Evolutionary conservation across 1,140 invertebrate species (phyloP).

Genomic region (Anagrus nilaparvatae): DNA sequence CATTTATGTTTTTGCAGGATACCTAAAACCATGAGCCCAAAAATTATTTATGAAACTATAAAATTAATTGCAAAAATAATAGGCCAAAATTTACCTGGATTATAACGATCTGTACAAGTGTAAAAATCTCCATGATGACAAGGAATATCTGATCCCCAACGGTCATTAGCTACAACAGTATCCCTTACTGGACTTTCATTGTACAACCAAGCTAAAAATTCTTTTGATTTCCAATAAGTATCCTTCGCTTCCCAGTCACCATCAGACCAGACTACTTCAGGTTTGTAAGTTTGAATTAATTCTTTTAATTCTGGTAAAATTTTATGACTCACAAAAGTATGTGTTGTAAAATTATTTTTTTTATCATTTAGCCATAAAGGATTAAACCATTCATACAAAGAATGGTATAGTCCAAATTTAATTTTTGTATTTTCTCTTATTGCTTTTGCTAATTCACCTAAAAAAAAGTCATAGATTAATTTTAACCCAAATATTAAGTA

Average conservation of each 20-base stretch:
- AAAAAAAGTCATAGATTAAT: no score
- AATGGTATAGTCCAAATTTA: slow-evolving; percentile 82
- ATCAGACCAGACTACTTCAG: slow-evolving; percentile 90
- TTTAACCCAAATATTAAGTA: no score
- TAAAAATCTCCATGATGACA: slow-evolving; percentile 86
- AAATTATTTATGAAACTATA: no score
- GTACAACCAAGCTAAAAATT: slow-evolving; percentile 86
- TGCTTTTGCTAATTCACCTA: slow-evolving; percentile 62
- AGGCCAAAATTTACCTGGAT: slow-evolving; percentile 55
- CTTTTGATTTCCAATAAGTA: slow-evolving; percentile 71
- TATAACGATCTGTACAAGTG: slow-evolving; percentile 78
- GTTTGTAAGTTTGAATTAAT: slow-evolving; percentile 67
- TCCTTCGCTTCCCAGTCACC: slow-evolving; percentile 78
- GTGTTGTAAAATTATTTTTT: slow-evolving; percentile 52
- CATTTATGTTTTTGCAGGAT: slow-evolving; percentile 68
- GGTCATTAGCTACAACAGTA: slow-evolving; percentile 73
- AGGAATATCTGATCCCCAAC: slow-evolving; percentile 68
- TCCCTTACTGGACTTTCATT: slow-evolving; percentile 90
- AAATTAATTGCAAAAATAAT: no score
- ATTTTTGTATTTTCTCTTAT: slow-evolving; percentile 53
- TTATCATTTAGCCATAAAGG: slow-evolving; percentile 73
- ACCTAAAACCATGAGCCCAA: no score
- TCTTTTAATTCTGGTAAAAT: slow-evolving; percentile 65
- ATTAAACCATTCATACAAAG: slow-evolving; percentile 86
- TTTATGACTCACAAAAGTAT: slow-evolving; percentile 58